A percentile compares a stretch with the other conserved stretches of the same genome.
Conservation (phyloP, 2,797 vertebrate species). For the Tragelaphus oryx region DNA sequence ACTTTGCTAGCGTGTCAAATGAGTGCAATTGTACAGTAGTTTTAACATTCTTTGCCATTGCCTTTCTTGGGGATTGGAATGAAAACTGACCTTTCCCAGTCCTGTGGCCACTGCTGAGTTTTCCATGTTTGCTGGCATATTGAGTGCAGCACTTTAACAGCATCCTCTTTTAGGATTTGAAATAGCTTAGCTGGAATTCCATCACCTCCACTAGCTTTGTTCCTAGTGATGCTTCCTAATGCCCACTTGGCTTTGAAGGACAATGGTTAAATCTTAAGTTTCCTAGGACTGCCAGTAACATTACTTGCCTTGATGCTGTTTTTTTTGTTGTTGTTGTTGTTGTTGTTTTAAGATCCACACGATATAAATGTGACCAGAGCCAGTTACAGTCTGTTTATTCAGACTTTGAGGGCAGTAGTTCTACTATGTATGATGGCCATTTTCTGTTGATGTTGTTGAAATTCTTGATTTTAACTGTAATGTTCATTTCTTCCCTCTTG, state of each 20-base stretch:
- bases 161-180: not conserved
- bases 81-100: not conserved
- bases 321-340: not conserved
- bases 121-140: not conserved
- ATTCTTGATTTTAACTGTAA: not conserved
- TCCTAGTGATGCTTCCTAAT: not conserved
- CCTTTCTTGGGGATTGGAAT: not conserved
- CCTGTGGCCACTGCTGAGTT: not conserved
- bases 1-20: not conserved
- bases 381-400: not conserved
- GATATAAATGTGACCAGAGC: not conserved
- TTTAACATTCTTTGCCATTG: not conserved
- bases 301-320: not conserved
- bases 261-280: not conserved
- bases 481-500: constrained; percentile 13
- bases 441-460: not conserved
- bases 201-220: not conserved
- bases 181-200: not conserved
- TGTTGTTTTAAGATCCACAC: not conserved
- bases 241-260: not conserved
- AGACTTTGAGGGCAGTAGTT: not conserved
- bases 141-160: not conserved
- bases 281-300: not conserved
- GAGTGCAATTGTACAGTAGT: not conserved
- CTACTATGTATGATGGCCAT: not conserved